phyloP scores from a whole-genome alignment of 1,140 invertebrate genomes.

The Brachionus sp. region DNA sequence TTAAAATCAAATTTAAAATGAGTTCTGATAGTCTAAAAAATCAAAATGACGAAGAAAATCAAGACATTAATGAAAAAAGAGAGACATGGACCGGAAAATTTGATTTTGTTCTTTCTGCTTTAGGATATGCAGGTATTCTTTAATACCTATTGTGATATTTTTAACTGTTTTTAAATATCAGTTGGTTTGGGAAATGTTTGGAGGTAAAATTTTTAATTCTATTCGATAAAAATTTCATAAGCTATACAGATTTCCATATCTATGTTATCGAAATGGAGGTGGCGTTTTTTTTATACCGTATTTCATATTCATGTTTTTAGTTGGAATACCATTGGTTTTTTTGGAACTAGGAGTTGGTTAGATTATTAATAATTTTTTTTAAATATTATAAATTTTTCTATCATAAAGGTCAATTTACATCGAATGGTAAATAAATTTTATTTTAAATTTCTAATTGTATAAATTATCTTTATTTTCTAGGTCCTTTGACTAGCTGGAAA shows the following conservation, averaged over 20 bases:
- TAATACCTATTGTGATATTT: background rate
- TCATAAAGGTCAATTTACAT: constrained; percentile 38
- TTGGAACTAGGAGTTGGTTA: constrained; percentile 47
- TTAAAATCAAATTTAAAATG: background rate
- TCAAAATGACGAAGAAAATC: background rate
- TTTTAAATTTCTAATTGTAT: background rate
- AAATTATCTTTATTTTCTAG: constrained; percentile 38
- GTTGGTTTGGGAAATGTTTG: constrained; percentile 35
- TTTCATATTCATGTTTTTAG: constrained; percentile 36
- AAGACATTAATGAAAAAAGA: constrained; percentile 56
- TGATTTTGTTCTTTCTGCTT: constrained; percentile 49
- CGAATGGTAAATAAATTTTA: constrained; percentile 1
- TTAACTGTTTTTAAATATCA: background rate
- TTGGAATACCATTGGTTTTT: constrained; percentile 46
- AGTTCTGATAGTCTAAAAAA: background rate
- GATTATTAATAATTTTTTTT: constrained; percentile 45
- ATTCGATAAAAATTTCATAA: constrained; percentile 57
- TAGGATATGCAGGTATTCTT: constrained; percentile 74
- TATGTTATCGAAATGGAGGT: constrained; percentile 43
- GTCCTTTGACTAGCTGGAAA: constrained; percentile 59
- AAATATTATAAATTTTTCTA: background rate
- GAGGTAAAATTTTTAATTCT: background rate
- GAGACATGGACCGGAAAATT: constrained; percentile 64
- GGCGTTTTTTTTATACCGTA: constrained; percentile 47
- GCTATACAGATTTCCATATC: constrained; percentile 67